Percentiles rank a stretch among this genome's conserved stretches.
These are phyloP conservation scores for Pogonocichla stellata DNA, from an alignment of 2,113 vertebrate genomes.

Conservation along the genomic window DNA sequence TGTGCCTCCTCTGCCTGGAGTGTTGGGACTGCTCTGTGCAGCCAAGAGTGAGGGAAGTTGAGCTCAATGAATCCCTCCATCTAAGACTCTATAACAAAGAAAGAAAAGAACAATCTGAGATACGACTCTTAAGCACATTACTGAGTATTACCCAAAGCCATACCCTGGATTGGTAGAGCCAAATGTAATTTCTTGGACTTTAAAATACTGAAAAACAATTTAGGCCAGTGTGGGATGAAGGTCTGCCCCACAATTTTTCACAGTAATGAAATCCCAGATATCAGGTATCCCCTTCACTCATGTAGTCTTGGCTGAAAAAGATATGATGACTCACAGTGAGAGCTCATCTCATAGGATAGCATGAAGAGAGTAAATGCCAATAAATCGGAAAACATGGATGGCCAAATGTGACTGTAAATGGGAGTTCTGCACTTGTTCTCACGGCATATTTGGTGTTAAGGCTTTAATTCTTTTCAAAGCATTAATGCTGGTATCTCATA, in stretches of 20 bases:
- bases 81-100: neutral
- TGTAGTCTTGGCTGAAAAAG: neutral
- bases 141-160: neutral
- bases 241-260: neutral
- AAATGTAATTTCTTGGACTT: neutral
- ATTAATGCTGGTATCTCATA: neutral
- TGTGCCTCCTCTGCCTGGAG: neutral
- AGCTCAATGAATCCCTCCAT: neutral
- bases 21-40: neutral
- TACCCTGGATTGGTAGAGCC: neutral
- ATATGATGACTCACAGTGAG: neutral
- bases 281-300: neutral
- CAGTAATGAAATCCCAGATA: neutral
- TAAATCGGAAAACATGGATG: neutral
- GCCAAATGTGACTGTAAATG: neutral
- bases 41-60: neutral
- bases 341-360: neutral
- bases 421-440: neutral
- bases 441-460: neutral
- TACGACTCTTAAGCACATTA: neutral
- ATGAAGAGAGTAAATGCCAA: neutral
- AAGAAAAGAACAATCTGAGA: neutral
- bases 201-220: neutral
- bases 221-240: neutral
- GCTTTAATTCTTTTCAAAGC: neutral